Conservation (phyloP, 2,797 vertebrate species). For the Silurus lanzhouensis region DNA sequence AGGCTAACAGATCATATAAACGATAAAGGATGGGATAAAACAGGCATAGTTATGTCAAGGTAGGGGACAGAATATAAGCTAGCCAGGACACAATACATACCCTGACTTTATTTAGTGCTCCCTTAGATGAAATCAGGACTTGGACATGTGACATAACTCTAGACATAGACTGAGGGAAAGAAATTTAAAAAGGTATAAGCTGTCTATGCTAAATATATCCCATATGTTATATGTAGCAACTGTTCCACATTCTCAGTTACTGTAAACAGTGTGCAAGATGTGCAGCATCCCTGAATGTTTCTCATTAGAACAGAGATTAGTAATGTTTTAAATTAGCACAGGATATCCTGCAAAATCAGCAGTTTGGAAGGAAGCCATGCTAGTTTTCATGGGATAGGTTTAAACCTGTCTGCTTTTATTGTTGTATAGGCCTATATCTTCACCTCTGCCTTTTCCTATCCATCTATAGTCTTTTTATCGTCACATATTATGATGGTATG, state of each 20-base stretch:
- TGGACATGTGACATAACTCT: constrained; percentile 27
- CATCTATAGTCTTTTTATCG: neutral
- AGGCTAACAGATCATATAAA: neutral
- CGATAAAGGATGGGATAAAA: neutral
- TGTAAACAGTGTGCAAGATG: constrained; percentile 24
- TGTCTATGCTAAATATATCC: constrained; percentile 16
- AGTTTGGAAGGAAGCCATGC: constrained; percentile 53
- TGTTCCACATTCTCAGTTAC: constrained; percentile 32
- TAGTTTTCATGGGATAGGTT: constrained; percentile 69
- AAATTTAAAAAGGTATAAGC: neutral
- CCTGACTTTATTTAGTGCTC: constrained; percentile 14
- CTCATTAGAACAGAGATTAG: constrained; percentile 38
- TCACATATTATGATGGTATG: neutral
- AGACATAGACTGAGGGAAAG: constrained; percentile 5
- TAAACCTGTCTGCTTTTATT: constrained; percentile 65
- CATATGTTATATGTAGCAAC: constrained; percentile 48
- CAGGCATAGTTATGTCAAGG: neutral
- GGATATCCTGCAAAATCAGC: constrained; percentile 44
- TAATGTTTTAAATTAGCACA: constrained; percentile 17
- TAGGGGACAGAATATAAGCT: constrained; percentile 22
- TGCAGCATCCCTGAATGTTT: constrained; percentile 41
- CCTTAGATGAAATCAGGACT: constrained; percentile 50
- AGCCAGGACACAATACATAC: constrained; percentile 11
- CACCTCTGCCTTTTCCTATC: constrained; percentile 18
- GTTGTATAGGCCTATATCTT: constrained; percentile 41